Percentiles rank a stretch among this genome's conserved stretches.
Conservation (phyloP, 2,888 invertebrate species). For the Zaprionus lineosus region DNA sequence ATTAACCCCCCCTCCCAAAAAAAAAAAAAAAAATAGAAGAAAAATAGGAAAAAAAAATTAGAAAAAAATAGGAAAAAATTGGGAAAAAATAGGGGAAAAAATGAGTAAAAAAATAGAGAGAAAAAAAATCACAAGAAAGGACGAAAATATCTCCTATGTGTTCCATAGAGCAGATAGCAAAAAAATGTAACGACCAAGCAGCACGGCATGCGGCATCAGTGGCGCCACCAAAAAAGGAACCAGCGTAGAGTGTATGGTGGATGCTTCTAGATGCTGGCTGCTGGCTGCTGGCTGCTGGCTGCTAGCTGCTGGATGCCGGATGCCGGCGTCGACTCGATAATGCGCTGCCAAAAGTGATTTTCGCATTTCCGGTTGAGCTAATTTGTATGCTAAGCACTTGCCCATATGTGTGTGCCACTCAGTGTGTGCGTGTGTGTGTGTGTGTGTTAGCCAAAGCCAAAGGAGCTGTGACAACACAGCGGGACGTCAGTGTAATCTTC, state of each 20-base stretch:
- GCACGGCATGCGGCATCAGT: slow-evolving; percentile 7
- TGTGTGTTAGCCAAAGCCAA: neutral
- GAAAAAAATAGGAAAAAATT: no score
- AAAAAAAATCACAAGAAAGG: no score
- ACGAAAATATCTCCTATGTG: no score
- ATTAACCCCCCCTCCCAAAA: no score
- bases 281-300: no score
- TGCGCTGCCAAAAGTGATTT: slow-evolving; percentile 72
- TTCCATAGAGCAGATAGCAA: no score
- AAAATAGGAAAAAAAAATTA: neutral
- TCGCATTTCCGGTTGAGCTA: slow-evolving; percentile 68
- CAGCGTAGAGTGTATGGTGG: no score
- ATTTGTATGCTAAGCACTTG: slow-evolving; percentile 76
- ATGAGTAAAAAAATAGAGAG: no score
- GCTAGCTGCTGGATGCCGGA: neutral
- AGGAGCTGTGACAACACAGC: slow-evolving; percentile 9
- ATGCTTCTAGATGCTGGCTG: no score
- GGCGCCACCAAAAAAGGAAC: slow-evolving; percentile 1
- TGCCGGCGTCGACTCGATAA: slow-evolving; percentile 57
- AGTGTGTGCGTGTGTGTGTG: slow-evolving; percentile 11
- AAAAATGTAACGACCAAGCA: neutral
- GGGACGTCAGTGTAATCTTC: slow-evolving; percentile 22
- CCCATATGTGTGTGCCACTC: slow-evolving; percentile 1
- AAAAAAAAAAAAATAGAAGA: no score
- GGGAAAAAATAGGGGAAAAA: no score